Base-by-base conservation (phyloP, 2,797 vertebrate species). In the Semaprochilodus insignis region DNA sequence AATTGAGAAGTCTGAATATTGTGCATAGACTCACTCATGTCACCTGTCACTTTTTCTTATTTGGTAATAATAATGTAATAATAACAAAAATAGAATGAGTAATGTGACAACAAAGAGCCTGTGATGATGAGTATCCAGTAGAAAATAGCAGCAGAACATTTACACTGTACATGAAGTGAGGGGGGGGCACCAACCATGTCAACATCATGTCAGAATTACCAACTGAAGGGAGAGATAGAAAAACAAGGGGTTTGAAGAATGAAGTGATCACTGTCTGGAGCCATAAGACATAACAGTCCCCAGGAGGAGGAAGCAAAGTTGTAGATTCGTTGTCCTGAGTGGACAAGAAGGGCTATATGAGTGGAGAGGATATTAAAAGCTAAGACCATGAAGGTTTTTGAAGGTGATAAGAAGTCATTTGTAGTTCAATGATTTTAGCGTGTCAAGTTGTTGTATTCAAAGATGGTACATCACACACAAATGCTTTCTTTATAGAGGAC, bases 1-100 rank as follows among this genome's bases (percentile, higher is more conserved):
- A 86, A 86, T 86, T 83, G 80, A 82, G 57, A 69, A 67, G 70
- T 78, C 65, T 67, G 52, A 77, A 83, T 62, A 55, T 80, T 70
- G 16, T 74, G 69, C 19, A 16, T 40, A 55, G 44, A 40, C 52
- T 78, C 51, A 54, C 70, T 78, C n/a, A 70, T 40, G 31, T 72
- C 79, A 31, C 0, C 59, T 60, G 23, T 48, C 67, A 27, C 13
- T 23, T 76, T 27, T 14, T 55, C 27, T 19, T 55, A 62, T 57
- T 66, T 16, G 31, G 1, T 36, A 66, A 65, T 72, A 71, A 66
- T 72, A 21, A 10, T 34, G 62, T 70, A 25, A 76, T 62, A 62
- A n/a, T 51, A 34, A 14, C 7, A 5, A 31, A 75, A 67, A 44
- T 13, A 40, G 17, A 69, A 40, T 5, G 13, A 44, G 34, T 2